Conservation (phyloP, 1,140 invertebrate species). For the Lepidurus arcticus region DNA sequence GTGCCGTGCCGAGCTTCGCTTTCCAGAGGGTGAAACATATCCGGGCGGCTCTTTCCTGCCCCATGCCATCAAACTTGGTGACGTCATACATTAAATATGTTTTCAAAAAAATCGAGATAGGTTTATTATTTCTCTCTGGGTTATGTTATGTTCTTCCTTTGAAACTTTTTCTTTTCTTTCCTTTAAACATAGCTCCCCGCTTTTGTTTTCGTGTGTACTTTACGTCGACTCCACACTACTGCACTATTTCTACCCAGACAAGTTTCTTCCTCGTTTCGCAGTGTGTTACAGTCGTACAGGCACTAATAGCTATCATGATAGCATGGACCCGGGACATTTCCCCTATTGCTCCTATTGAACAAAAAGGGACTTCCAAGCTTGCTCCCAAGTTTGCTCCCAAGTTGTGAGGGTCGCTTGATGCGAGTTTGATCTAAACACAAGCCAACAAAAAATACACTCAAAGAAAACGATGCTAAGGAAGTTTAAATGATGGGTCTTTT, state of each 20-base stretch:
- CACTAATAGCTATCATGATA: conserved; percentile 7
- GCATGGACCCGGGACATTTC: conserved; percentile 6
- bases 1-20: not conserved
- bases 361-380: not conserved
- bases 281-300: not conserved
- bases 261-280: not conserved
- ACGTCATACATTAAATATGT: not conserved
- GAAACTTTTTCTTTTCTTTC: not conserved
- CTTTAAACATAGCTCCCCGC: not conserved
- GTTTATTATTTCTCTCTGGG: not conserved
- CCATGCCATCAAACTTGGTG: conserved; percentile 1
- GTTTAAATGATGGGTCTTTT: too few species aligned
- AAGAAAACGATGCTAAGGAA: too few species aligned
- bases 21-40: not conserved
- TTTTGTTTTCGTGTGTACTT: not conserved
- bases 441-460: too few species aligned
- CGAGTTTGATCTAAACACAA: too few species aligned
- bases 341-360: not conserved
- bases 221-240: not conserved
- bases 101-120: not conserved
- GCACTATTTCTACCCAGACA: not conserved
- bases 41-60: not conserved
- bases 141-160: not conserved
- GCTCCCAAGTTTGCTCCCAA: too few species aligned
- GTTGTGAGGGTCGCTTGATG: too few species aligned